A percentile compares a stretch with the other conserved stretches of the same genome.
Evolutionary conservation across 2,797 vertebrate genomes (phyloP).

Genomic region (Pangasius mekongensis): DNA sequence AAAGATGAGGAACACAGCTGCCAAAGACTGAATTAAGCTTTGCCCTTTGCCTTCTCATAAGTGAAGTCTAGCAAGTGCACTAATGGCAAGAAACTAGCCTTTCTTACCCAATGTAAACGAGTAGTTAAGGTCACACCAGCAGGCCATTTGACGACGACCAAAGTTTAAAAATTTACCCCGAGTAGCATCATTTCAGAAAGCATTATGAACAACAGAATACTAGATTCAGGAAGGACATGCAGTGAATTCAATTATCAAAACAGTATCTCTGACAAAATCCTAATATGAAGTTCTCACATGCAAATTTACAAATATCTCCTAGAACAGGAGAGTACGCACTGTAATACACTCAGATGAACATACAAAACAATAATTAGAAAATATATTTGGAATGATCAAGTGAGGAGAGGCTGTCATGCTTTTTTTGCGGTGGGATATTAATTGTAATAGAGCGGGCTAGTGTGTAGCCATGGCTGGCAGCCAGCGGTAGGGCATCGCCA

Average conservation of each 20-base stretch:
- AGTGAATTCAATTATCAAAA: background rate
- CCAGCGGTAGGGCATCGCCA: conserved; percentile 25
- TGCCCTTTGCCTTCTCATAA: conserved; percentile 23
- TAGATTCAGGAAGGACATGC: background rate
- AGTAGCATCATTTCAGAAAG: background rate
- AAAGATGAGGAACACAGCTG: conserved; percentile 30
- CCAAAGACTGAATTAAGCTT: conserved; percentile 46
- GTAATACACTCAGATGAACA: background rate
- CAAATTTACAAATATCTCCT: background rate
- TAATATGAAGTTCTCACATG: background rate
- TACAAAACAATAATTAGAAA: background rate
- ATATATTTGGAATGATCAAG: background rate
- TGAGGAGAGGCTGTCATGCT: background rate
- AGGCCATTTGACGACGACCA: background rate
- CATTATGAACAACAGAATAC: background rate
- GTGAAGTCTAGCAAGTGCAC: conserved; percentile 1
- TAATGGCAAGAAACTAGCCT: conserved; percentile 12
- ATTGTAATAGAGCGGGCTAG: conserved; percentile 27
- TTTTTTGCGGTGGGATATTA: background rate
- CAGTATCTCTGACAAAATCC: background rate
- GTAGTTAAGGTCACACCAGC: background rate
- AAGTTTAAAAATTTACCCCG: background rate
- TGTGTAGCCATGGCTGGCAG: conserved; percentile 22
- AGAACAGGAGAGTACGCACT: too few species aligned
- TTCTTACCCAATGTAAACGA: background rate